Conservation (phyloP, 2,797 vertebrate genomes). For the Pseudocheirus occidentalis region DNA sequence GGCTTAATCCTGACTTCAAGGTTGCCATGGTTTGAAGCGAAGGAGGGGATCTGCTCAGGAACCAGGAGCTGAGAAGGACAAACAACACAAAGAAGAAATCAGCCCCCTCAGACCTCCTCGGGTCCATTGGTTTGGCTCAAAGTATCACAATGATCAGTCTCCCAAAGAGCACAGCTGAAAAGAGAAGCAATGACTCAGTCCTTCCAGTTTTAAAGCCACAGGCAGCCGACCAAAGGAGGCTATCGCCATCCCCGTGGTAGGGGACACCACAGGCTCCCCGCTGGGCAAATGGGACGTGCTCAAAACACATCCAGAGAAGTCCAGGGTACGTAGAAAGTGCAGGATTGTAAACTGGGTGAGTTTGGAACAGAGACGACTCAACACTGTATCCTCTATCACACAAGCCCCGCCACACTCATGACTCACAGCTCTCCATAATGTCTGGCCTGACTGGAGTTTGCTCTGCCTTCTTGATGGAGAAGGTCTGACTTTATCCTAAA, state of each 20-base stretch:
- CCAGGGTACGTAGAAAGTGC: conserved; percentile 19
- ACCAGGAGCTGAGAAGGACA: not conserved
- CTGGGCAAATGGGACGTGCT: not conserved
- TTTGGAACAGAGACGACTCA: conserved; percentile 44
- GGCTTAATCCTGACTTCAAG: not conserved
- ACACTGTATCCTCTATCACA: conserved; percentile 26
- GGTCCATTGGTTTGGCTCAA: not conserved
- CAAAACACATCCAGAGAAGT: not conserved
- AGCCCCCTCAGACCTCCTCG: not conserved
- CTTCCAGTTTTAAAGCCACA: not conserved
- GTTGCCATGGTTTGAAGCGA: not conserved
- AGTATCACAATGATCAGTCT: not conserved
- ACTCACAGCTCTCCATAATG: not conserved
- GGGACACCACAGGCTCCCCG: not conserved
- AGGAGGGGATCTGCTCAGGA: not conserved
- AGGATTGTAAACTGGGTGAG: not conserved
- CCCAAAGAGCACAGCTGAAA: not conserved
- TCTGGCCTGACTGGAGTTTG: not conserved
- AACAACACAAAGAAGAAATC: not conserved
- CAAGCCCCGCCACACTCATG: not conserved
- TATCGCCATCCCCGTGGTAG: not conserved
- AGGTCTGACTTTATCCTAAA: not conserved
- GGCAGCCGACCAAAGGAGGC: not conserved
- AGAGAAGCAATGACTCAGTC: not conserved
- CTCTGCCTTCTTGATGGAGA: not conserved